Conservation (phyloP, 2,888 invertebrate genomes). For the Yponomeuta malinellus region DNA sequence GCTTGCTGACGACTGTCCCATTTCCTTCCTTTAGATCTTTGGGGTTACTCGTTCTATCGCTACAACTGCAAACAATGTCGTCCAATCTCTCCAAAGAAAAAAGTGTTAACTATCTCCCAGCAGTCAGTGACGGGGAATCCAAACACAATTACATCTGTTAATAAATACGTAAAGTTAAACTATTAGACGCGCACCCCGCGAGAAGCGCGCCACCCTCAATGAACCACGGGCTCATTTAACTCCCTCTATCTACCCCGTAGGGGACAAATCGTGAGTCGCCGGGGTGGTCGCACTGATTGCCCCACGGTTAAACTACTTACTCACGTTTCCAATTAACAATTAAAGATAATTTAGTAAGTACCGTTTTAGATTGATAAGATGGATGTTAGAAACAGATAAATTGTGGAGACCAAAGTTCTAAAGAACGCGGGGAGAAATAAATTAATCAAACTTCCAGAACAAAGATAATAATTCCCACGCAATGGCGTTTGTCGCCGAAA, state of each 20-base stretch:
- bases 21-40: too few species aligned
- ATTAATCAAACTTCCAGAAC: conserved; percentile 73
- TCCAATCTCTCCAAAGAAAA: not conserved
- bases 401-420: conserved; percentile 24
- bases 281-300: not conserved
- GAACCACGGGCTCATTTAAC: not conserved
- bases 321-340: not conserved
- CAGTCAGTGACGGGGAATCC: conserved; percentile 32
- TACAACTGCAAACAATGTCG: not conserved
- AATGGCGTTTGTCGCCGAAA: conserved; percentile 63
- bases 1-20: too few species aligned
- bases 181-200: conserved; percentile 22
- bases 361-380: not conserved
- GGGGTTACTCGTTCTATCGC: too few species aligned
- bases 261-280: not conserved
- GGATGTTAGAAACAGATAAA: not conserved
- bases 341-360: not conserved
- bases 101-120: conserved; percentile 6
- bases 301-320: conserved; percentile 1
- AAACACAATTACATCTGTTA: conserved; percentile 61
- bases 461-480: conserved; percentile 70
- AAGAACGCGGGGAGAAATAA: conserved; percentile 25
- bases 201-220: conserved; percentile 10
- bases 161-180: conserved; percentile 27
- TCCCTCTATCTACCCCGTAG: not conserved